Evolutionary conservation across 2,888 invertebrate genomes (phyloP), one percentile per base, ranked within the genome.

Genomic region (Aelia acuminata): DNA sequence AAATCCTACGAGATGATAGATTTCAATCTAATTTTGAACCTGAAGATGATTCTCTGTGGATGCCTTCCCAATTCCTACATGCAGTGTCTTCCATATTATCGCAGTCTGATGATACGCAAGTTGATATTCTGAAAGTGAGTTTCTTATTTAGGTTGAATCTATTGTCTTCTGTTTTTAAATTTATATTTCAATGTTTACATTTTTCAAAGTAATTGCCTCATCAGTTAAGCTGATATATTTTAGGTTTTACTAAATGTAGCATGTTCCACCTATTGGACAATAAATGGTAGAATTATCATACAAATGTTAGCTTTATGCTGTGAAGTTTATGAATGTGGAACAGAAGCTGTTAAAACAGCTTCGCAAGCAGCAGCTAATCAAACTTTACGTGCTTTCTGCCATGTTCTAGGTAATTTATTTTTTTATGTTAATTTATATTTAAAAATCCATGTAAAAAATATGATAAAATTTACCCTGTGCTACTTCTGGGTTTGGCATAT

Each of bases 281-380:
- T 98, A 91, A 98, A 98, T 92, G 97, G 98, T 0, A 95, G 97
- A 4, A 94, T 98, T 88, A 96, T 98, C 89, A 97, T 97, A 91
- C 96, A 97, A 92, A 95, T 97, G 89, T 94, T 97, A 88, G 96
- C 96, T 57, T 94, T 97, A 88, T 97, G 97, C 92, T 96, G 95
- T 47, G 97, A 97, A 91, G 96, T 96, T 47, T 96, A 95, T 92
- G 96, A 96, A 90, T 94, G 94, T 90, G 96, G 96, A 10, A 95
- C 96, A 85, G 95, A 96, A 89, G 96, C 96, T 85, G 96, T 97
- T 4, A 95, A 96, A 90, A 97, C 97, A 0, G 97, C 98, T 0
- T 97, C 97, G 0, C 94, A 97, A 91, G 98, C 98, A 2, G 97
- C 98, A 0, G 97, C 98, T 13, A 97, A 97, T 88, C 98, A 98